Evolutionary conservation across 2,113 vertebrate species (phyloP).

Genomic region (Trematocara unimaculatum): DNA sequence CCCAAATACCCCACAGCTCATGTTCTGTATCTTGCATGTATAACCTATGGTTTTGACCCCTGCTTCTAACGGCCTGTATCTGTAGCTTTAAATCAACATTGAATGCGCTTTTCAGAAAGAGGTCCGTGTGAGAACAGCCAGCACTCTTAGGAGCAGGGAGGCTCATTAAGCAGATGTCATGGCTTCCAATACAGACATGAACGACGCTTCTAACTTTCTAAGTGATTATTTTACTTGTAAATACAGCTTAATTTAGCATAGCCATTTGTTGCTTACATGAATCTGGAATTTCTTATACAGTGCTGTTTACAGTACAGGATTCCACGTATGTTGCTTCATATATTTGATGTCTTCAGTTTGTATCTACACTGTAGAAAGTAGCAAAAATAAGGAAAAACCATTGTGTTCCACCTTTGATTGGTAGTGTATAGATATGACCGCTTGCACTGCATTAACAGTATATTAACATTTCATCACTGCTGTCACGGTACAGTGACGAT

Average conservation of each 20-base stretch:
- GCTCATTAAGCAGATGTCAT: not conserved
- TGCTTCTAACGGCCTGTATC: not conserved
- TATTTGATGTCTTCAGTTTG: not conserved
- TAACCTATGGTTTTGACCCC: not conserved
- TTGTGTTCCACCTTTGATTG: not conserved
- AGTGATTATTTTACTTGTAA: not conserved
- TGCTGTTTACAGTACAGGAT: not conserved
- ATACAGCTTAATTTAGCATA: not conserved
- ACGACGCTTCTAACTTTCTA: not conserved
- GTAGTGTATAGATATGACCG: not conserved
- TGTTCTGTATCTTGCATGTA: not conserved
- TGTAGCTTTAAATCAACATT: not conserved
- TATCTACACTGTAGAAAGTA: not conserved
- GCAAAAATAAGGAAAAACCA: not conserved
- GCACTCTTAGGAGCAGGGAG: not conserved
- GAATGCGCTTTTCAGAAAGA: not conserved
- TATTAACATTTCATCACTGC: not conserved
- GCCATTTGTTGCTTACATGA: not conserved
- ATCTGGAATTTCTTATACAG: not conserved
- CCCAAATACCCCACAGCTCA: not conserved
- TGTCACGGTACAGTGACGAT: accelerated
- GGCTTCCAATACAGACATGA: not conserved
- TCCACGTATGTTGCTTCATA: not conserved
- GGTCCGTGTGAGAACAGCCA: not conserved
- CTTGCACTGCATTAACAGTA: not conserved